These are phyloP conservation scores for Trachelus iudaicus DNA, from an alignment of 2,888 invertebrate species.

Conservation along the genomic window DNA sequence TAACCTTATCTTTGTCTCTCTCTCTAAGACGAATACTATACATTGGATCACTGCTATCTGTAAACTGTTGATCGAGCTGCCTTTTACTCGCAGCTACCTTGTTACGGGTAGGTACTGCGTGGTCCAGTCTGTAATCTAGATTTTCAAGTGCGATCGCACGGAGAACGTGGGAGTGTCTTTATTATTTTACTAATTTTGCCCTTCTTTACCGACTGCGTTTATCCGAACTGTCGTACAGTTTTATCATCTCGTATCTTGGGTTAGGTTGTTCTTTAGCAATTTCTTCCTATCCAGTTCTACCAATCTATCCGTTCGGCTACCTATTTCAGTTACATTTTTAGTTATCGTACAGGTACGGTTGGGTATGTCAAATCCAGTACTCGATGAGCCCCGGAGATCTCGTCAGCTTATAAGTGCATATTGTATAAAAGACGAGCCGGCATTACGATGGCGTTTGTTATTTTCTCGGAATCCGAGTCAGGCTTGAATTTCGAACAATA, in stretches of 20 bases:
- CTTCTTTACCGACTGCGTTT: not conserved
- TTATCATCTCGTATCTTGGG: no score
- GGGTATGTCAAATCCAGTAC: not conserved
- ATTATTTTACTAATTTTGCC: not conserved
- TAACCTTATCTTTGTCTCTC: not conserved
- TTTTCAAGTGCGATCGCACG: no score
- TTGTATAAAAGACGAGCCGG: slow-evolving; percentile 5
- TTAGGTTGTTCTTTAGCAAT: not conserved
- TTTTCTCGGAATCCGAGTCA: slow-evolving; percentile 20
- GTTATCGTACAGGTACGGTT: not conserved
- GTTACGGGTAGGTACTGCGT: not conserved
- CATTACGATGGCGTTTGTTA: slow-evolving; percentile 13
- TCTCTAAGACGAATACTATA: not conserved
- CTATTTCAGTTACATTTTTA: not conserved
- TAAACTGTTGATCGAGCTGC: not conserved
- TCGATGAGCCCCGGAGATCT: not conserved
- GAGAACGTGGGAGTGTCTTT: not conserved
- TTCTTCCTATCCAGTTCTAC: not conserved
- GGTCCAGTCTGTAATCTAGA: no score
- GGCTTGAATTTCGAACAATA: slow-evolving; percentile 23
- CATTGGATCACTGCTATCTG: not conserved
- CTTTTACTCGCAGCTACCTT: not conserved
- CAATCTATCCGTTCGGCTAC: not conserved
- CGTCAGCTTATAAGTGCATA: not conserved
- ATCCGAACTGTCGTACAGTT: not conserved